Base-by-base conservation (phyloP, 2,888 invertebrate species). In the Lacanobia wlatinum region DNA sequence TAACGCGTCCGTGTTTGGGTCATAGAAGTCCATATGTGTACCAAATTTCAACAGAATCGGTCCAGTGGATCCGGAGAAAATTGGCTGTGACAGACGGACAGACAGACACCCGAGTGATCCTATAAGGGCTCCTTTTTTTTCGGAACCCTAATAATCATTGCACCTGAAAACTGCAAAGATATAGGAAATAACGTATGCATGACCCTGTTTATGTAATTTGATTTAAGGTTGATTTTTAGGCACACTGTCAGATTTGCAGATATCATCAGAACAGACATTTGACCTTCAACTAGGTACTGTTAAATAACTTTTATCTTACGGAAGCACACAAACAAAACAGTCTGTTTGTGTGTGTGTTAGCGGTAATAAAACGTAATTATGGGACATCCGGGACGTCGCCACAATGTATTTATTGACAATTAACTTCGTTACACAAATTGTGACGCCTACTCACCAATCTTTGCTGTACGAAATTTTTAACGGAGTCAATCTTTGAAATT, bases 351-450 rank as follows among this genome's bases (percentile, higher is more conserved):
- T n/a, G 52, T 75, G 53, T 55, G 34, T 53, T 18, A 53, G 34
- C 43, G 61, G 52, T 78, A 80, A 80, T 73, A 55, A 64, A 83
- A 61, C 74, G 62, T 74, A 83, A 81, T 80, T 80, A 75, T 71
- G n/a, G 52, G 34, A 50, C 80, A 71, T 71, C 70, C 70, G 68
- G 73, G 62, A 66, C 63, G 59, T 56, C 21, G 50, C 23, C 55
- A 65, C 71, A 63, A n/a, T 46, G 59, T 71, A 67, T 73, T 76
- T 70, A 69, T 62, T 75, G 65, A 55, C 68, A 62, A 65, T 65
- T 69, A 68, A 65, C 46, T 73, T 70, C 38, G 64, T 71, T 72
- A 82, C 55, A 72, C 59, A 70, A 65, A 67, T 75, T 71, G 67
- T 78, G 34, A 43, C 79, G 67, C 66, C 72, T 63, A 82, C 63